Base-by-base conservation (phyloP, 2,888 invertebrate species). In the Pristionchus fissidentatus region DNA sequence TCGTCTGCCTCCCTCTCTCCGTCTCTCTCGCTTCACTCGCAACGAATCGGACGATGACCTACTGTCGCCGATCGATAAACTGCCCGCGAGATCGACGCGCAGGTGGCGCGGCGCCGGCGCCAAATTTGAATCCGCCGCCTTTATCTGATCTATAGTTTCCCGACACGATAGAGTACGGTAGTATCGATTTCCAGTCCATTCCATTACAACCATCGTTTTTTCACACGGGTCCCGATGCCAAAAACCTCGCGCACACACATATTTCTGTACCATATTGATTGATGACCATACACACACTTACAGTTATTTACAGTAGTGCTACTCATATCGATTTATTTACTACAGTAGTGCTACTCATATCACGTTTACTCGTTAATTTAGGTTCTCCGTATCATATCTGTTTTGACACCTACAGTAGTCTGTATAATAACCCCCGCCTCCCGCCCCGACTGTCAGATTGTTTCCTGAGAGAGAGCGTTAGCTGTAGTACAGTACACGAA, bases 81-180 rank as follows among this genome's bases (percentile, higher is more conserved):
- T 43, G 13, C 73, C 73, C 46, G 15, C 46, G 22, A 41, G 73
- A 46, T 46, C 43, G 10, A 46, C 38, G n/a, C 70, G 38, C 15
- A 70, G 35, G 22, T 41, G 70, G 70, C 41, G 70, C 1, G n/a
- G 38, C 22, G 41, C 38, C 41, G 70, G 70, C 38, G 41, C 38
- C 38, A 70, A 70, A 70, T 70, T 70, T 41, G 70, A 70, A 70
- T 70, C 70, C n/a, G 29, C 70, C 15, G 70, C 70, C 38, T 70
- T 70, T 41, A 32, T 70, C 70, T 70, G 26, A 70, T 22, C 38
- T 41, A 3, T 32, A 32, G 60, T 60, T 5, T 60, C 32, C 60
- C 60, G 32, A 10, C 60, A 60, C 60, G 32, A 29, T 60, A 60
- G 60, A 60, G 13, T 60, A 60, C 60, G 60, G 60, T 60, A 60